Conservation (phyloP, 2,888 invertebrate species). For the Lamellibrachia columna region DNA sequence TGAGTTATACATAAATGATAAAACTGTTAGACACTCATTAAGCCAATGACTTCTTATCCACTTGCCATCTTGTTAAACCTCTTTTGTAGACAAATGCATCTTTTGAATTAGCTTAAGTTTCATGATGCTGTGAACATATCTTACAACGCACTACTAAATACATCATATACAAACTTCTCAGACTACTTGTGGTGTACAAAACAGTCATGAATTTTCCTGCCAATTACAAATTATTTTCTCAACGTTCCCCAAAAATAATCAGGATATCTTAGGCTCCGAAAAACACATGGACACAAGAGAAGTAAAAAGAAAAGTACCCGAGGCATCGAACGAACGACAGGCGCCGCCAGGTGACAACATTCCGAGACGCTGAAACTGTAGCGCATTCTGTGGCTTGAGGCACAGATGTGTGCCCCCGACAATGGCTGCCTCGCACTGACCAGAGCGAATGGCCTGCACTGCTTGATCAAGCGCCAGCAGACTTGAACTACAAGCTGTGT, state of each 20-base stretch:
- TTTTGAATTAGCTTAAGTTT: no score
- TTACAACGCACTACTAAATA: neutral
- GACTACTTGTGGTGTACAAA: no score
- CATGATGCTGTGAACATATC: neutral
- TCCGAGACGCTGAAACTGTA: conserved; percentile 91
- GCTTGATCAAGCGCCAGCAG: conserved; percentile 87
- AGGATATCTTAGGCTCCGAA: neutral
- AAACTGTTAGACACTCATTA: no score
- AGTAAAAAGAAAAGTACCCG: conserved; percentile 69
- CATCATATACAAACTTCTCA: no score
- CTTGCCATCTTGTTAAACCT: neutral
- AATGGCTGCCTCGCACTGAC: conserved; percentile 94
- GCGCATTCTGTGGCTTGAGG: conserved; percentile 87
- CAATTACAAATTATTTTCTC: neutral
- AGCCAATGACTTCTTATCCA: no score
- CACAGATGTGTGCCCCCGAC: conserved; percentile 93
- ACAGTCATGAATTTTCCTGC: neutral
- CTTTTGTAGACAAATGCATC: neutral
- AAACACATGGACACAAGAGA: neutral
- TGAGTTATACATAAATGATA: no score
- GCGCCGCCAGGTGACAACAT: conserved; percentile 92
- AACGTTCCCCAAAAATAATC: neutral
- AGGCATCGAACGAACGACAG: conserved; percentile 94
- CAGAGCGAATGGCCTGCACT: conserved; percentile 67
- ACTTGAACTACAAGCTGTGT: conserved; percentile 97